Evolutionary conservation across 2,113 vertebrate genomes (phyloP).

Genomic region (Nibea albiflora): DNA sequence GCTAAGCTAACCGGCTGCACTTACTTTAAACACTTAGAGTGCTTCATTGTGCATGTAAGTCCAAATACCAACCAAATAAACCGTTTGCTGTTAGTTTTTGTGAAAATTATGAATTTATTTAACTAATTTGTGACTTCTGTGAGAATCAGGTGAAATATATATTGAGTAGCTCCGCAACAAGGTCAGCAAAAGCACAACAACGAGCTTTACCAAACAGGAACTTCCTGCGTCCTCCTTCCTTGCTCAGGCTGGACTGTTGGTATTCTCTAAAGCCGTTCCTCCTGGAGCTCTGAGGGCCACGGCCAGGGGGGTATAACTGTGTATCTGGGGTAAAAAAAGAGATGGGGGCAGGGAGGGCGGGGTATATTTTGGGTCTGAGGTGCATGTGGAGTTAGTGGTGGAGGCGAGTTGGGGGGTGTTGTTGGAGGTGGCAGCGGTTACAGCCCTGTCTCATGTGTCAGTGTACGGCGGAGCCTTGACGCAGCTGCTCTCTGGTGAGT

Average conservation of each 20-base stretch:
- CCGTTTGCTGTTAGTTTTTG: too few relatives aligned
- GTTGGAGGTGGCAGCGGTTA: slow-evolving; percentile 41
- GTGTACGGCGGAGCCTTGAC: slow-evolving; percentile 50
- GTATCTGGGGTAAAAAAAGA: slow-evolving; percentile 68
- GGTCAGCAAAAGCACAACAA: background rate
- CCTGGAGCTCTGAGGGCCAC: slow-evolving; percentile 5
- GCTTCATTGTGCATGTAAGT: too few relatives aligned
- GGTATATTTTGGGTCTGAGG: slow-evolving; percentile 74
- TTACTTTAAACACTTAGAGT: too few relatives aligned
- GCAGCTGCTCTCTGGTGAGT: slow-evolving; percentile 84
- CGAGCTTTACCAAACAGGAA: background rate
- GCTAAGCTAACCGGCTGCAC: too few relatives aligned
- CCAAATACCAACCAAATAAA: background rate
- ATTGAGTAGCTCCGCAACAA: too few relatives aligned
- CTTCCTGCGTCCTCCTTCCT: background rate
- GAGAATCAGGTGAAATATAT: background rate
- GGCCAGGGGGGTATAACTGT: slow-evolving; percentile 48
- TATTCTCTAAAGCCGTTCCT: slow-evolving; percentile 19
- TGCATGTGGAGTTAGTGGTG: slow-evolving; percentile 11
- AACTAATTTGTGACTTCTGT: too few relatives aligned
- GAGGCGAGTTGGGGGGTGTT: background rate
- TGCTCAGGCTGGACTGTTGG: background rate
- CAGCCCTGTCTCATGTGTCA: slow-evolving; percentile 77
- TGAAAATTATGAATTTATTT: too few relatives aligned
- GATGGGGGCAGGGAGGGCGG: slow-evolving; percentile 29